Evolutionary conservation across 37 sponge, comb jelly and placozoan genomes (phyloP).

Genomic region (Aplysina aerophoba): DNA sequence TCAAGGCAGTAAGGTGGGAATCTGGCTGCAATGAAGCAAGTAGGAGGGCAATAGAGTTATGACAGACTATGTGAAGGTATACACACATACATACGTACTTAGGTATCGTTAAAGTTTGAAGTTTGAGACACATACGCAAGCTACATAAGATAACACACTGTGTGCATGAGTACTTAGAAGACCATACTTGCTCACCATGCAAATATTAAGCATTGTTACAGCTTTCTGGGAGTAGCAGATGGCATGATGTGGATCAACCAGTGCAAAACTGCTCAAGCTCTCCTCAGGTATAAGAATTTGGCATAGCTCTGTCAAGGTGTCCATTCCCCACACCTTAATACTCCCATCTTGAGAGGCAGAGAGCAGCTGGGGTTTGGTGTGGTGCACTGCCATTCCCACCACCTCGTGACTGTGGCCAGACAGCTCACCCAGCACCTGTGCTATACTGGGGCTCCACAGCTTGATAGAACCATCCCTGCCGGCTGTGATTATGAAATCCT

Average conservation of each 20-base stretch:
- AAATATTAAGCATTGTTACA: slow-evolving; percentile 34
- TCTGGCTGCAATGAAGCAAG: slow-evolving; percentile 37
- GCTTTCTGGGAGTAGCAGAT: slow-evolving; percentile 39
- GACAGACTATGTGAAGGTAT: background rate
- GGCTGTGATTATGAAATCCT: slow-evolving; percentile 51
- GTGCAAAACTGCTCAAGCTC: background rate
- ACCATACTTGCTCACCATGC: slow-evolving; percentile 30
- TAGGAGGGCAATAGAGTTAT: background rate
- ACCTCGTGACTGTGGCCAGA: background rate
- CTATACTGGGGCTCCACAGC: slow-evolving; percentile 4
- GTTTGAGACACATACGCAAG: no score
- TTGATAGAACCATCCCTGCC: slow-evolving; percentile 59
- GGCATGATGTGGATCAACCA: background rate
- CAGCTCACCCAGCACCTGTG: background rate
- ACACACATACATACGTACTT: background rate
- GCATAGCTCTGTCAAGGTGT: slow-evolving; percentile 51
- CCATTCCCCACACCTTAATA: slow-evolving; percentile 58
- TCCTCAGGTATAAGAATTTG: background rate
- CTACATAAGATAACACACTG: background rate
- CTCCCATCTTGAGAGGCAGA: slow-evolving; percentile 69
- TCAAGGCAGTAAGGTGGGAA: slow-evolving; percentile 48
- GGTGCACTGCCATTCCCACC: slow-evolving; percentile 39
- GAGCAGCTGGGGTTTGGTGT: slow-evolving; percentile 37
- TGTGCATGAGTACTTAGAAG: background rate
- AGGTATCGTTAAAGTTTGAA: no score